Conservation (phyloP, 2,888 invertebrate genomes). For the Meliscaeva auricollis region DNA sequence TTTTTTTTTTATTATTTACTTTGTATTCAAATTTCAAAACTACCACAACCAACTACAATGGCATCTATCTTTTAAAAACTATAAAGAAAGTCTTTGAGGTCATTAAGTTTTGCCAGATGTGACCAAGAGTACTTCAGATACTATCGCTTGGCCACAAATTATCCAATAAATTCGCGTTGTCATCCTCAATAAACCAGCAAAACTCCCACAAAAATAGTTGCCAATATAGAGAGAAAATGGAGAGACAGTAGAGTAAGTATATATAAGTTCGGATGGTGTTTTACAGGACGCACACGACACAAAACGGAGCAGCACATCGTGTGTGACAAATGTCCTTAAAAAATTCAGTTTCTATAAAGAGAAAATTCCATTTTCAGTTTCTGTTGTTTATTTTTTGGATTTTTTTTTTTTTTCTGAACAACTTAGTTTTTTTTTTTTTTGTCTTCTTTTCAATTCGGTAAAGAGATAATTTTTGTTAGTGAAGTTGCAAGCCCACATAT, state of each 20-base stretch:
- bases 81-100: slow-evolving; percentile 22
- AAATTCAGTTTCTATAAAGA: slow-evolving; percentile 60
- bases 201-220: slow-evolving; percentile 64
- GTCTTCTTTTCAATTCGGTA: slow-evolving; percentile 9
- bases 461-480: slow-evolving; percentile 67
- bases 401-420: not conserved
- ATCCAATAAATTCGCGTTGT: slow-evolving; percentile 73
- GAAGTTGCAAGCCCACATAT: slow-evolving; percentile 70
- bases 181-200: slow-evolving; percentile 62
- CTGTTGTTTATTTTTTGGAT: slow-evolving; percentile 1
- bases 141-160: slow-evolving; percentile 62
- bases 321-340: slow-evolving; percentile 76
- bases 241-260: not conserved
- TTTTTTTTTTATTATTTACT: not conserved
- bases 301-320: slow-evolving; percentile 50
- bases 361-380: slow-evolving; percentile 44
- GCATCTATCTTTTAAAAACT: not conserved
- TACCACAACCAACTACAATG: not conserved
- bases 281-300: slow-evolving; percentile 44
- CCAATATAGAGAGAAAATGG: slow-evolving; percentile 50
- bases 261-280: slow-evolving; percentile 6
- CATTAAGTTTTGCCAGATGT: slow-evolving; percentile 35
- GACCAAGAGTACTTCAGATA: slow-evolving; percentile 24
- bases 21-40: slow-evolving; percentile 17
- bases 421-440: slow-evolving; percentile 7